phyloP scores from a whole-genome alignment of 2,797 vertebrate species.

The Potorous gilbertii region DNA sequence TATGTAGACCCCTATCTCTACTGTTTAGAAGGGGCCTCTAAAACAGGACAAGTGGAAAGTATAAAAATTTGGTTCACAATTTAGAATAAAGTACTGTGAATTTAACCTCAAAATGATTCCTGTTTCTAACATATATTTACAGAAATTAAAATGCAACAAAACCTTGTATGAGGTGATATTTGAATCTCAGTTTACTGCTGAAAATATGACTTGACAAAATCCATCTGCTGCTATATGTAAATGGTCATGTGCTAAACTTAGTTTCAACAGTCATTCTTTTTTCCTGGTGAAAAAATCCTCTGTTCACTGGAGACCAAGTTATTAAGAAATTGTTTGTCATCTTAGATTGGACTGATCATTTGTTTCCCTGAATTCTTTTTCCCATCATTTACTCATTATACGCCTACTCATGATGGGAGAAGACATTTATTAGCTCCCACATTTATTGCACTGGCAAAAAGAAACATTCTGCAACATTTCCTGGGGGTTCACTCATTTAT shows the following conservation, averaged over 20 bases:
- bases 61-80: conserved; percentile 4
- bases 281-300: conserved; percentile 56
- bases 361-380: conserved; percentile 83
- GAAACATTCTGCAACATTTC: conserved; percentile 82
- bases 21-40: conserved; percentile 39
- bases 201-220: conserved; percentile 52
- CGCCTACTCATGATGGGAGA: conserved; percentile 82
- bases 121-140: neutral
- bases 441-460: conserved; percentile 83
- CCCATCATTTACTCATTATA: conserved; percentile 88
- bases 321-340: conserved; percentile 85
- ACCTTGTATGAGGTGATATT: neutral
- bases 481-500: conserved; percentile 84
- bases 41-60: conserved; percentile 34
- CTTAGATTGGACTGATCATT: conserved; percentile 82
- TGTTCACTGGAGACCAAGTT: conserved; percentile 75
- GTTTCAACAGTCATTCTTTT: conserved; percentile 61
- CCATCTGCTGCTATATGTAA: conserved; percentile 58
- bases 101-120: conserved; percentile 19
- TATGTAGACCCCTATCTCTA: neutral
- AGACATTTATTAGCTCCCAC: conserved; percentile 85
- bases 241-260: neutral
- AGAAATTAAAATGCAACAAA: neutral
- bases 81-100: conserved; percentile 42
- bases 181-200: conserved; percentile 45